These are phyloP conservation scores for Eupsittula cactorum DNA, from an alignment of 2,113 vertebrate species.

Conservation along the genomic window DNA sequence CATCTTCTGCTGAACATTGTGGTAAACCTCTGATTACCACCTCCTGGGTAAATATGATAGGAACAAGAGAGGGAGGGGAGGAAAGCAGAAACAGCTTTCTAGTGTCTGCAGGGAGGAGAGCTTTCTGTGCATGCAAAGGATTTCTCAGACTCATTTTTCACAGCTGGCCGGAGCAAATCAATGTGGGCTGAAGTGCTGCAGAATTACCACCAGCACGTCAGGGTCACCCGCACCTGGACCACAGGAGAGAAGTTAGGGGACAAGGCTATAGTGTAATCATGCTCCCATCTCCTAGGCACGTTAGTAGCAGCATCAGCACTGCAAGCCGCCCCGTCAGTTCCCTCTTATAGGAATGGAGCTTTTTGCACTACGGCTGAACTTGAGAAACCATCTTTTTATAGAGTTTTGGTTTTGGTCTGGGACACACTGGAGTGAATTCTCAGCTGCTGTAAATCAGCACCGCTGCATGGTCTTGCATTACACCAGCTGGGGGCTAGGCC, in stretches of 20 bases:
- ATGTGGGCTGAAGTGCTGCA: background rate
- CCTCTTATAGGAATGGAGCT: background rate
- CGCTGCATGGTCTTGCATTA: conserved; percentile 20
- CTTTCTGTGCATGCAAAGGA: background rate
- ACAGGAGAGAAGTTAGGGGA: background rate
- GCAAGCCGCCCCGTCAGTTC: background rate
- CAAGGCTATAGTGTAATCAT: background rate
- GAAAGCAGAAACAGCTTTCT: background rate
- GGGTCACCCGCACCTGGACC: background rate
- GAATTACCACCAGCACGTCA: background rate
- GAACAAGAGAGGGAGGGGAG: background rate
- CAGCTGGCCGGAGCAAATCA: background rate
- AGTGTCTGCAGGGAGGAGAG: background rate
- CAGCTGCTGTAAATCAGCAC: conserved; percentile 65
- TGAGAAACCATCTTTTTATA: conserved; percentile 52
- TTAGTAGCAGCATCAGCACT: background rate
- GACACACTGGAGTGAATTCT: conserved; percentile 27
- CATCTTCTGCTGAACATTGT: background rate
- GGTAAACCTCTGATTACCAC: background rate
- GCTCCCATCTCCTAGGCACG: background rate
- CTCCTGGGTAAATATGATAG: background rate
- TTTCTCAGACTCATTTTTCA: background rate
- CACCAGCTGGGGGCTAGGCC: conserved; percentile 23
- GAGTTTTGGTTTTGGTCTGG: conserved; percentile 5
- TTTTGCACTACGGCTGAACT: conserved; percentile 34